Evolutionary conservation across 2,888 invertebrate species (phyloP), one percentile per base, ranked within the genome.

Genomic region (Drosophila cracens): DNA sequence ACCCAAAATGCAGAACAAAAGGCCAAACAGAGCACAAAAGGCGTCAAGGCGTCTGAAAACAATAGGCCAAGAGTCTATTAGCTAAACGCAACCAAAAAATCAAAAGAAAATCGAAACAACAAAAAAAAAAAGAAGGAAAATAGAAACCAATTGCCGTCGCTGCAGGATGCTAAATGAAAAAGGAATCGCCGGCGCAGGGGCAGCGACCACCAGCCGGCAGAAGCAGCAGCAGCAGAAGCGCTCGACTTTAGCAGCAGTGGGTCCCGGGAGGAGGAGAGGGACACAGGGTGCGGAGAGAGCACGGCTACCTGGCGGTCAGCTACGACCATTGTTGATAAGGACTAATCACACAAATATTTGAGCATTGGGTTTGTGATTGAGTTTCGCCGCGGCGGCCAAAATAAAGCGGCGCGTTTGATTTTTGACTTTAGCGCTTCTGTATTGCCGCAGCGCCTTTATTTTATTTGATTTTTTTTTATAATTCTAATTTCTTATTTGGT

Each of bases 341-440:
- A 90, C 90, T 90, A 90, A 91, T 89, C 90, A 88, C 84, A 90
- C 86, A 92, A 91, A 91, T 92, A 92, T 92, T 91, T 91, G 87
- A 91, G 82, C 83, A 85, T 91, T 89, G 49, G 76, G 79, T 77
- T 85, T 85, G 82, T 79, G 83, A 88, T 85, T 83, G 81, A 73
- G 79, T 63, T 73, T 77, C 60, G 72, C 80, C 78, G 83, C 80
- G 73, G 77, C 77, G 56, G 56, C 72, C 53, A 71, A 61, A 64
- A 76, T 68, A 76, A 76, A 73, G 84, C 89, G 85, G 81, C 65
- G 11, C 76, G 58, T 90, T 87, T 87, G 82, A 90, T 90, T 78
- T 63, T 52, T 78, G 70, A 73, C 82, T 83, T 91, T 92, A 90
- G 91, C 91, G 91, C 91, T 91, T 91, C 91, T 91, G 91, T 87